Evolutionary conservation across 2,888 invertebrate genomes (phyloP), one percentile per base, ranked within the genome.

Genomic region (Liopterus haemorrhoidalis): DNA sequence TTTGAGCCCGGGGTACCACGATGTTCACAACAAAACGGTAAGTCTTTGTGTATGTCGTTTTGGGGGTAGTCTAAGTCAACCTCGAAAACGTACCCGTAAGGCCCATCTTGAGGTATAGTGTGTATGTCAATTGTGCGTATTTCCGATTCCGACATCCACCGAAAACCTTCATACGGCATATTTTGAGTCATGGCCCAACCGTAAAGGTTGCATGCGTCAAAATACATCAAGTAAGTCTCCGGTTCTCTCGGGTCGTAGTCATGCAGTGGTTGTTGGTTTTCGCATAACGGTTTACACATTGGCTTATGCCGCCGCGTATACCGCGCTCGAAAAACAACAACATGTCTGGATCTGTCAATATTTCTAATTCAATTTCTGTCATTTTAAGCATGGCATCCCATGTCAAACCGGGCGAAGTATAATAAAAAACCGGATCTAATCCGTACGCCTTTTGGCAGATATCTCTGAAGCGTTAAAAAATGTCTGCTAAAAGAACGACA

Each of bases 261-360:
- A 60, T 51, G 44, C 60, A 62, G 49, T 55, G 57, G 47, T 63
- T 60, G 41, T 61, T 60, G 1, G 58, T 59, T 35, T 48, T 52
- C 1, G 57, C 50, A 49, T 57, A 53, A 11, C 57, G 39, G 32
- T 57, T 53, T 9, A 36, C 46, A 36, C 59, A 59, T 49, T 60
- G 54, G 19, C 52, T 54, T 4, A 63, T 45, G 11, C 59, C 58
- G 2, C 58, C 62, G n/a, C 58, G 48, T 38, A 63, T 55, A 2
- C 58, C 58, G 21, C 46, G 47, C 37, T 58, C 49, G 19, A 57
- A 32, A 43, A 59, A 57, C 14, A 53, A 35, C 28, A 56, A 19
- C 57, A 58, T 59, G 41, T 58, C 50, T 12, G 55, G 38, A 44
- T 62, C 57, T 3, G 53, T 57, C 11, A 61, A 38, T 5, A 62